These are phyloP conservation scores for Coregonus clupeaformis DNA, from an alignment of 2,113 vertebrate genomes.

Conservation along the genomic window DNA sequence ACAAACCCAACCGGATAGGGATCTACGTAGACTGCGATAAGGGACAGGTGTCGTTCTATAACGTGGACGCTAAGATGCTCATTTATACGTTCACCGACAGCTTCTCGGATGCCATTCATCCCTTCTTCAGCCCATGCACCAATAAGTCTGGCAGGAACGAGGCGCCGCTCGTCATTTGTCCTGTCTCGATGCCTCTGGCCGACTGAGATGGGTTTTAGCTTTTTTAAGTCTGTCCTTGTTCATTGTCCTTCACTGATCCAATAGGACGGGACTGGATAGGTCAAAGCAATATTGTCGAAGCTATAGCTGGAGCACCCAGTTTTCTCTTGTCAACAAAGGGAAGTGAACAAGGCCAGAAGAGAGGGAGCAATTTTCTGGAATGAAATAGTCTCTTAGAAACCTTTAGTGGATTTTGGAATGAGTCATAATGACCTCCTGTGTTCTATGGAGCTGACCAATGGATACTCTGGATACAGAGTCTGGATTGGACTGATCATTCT, in stretches of 20 bases:
- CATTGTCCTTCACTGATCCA: background rate
- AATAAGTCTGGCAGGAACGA: conserved; percentile 62
- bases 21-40: conserved; percentile 67
- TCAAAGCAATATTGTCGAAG: no score
- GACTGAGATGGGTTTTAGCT: conserved; percentile 36
- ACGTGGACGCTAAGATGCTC: conserved; percentile 52
- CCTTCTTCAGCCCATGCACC: conserved; percentile 79
- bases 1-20: conserved; percentile 49
- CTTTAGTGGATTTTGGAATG: no score
- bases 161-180: conserved; percentile 63
- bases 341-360: no score
- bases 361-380: no score
- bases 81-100: conserved; percentile 60
- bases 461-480: no score
- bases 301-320: no score
- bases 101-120: conserved; percentile 71
- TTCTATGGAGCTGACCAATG: no score
- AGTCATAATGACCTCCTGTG: no score
- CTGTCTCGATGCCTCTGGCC: conserved; percentile 22
- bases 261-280: background rate
- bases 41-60: conserved; percentile 69
- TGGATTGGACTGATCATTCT: no score
- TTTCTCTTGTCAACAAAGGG: no score
- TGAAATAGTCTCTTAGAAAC: no score
- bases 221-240: background rate